phyloP scores from a whole-genome alignment of 2,797 vertebrate species.

The Agapornis canus region DNA sequence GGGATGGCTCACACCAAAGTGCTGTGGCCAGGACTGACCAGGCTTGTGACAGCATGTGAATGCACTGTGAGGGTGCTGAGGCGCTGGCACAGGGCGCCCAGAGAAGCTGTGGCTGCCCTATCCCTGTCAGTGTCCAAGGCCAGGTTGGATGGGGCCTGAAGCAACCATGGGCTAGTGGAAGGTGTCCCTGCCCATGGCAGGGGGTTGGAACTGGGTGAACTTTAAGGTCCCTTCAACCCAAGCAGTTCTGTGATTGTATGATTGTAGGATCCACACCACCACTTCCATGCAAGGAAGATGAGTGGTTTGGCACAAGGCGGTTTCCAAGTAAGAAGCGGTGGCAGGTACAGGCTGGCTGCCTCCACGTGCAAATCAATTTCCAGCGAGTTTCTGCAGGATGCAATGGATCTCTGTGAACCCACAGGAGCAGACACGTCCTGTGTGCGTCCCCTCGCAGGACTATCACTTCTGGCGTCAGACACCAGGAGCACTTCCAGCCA shows the following conservation, averaged over 20 bases:
- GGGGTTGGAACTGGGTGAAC: neutral
- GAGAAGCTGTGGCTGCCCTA: neutral
- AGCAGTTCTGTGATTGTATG: neutral
- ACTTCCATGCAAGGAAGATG: rapidly evolving
- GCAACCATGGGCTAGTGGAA: neutral
- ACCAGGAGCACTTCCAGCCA: neutral
- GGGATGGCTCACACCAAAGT: neutral
- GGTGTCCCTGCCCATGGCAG: neutral
- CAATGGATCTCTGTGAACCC: neutral
- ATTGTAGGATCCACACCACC: neutral
- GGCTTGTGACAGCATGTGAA: rapidly evolving
- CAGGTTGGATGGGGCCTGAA: neutral
- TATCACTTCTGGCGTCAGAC: neutral
- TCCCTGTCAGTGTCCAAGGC: neutral
- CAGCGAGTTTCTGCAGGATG: neutral
- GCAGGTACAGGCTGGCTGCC: neutral
- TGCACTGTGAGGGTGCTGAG: neutral
- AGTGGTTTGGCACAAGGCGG: rapidly evolving
- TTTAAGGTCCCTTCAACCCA: neutral
- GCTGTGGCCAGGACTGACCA: rapidly evolving
- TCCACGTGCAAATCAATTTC: neutral
- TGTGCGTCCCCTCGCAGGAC: rapidly evolving
- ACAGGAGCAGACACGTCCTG: neutral
- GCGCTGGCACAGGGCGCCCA: neutral
- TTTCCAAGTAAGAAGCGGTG: neutral